Percentiles rank a stretch among this genome's conserved stretches.
Conservation (phyloP, 30 jellyfish, hydroid and myxozoan species). For the Mastigias papua region DNA sequence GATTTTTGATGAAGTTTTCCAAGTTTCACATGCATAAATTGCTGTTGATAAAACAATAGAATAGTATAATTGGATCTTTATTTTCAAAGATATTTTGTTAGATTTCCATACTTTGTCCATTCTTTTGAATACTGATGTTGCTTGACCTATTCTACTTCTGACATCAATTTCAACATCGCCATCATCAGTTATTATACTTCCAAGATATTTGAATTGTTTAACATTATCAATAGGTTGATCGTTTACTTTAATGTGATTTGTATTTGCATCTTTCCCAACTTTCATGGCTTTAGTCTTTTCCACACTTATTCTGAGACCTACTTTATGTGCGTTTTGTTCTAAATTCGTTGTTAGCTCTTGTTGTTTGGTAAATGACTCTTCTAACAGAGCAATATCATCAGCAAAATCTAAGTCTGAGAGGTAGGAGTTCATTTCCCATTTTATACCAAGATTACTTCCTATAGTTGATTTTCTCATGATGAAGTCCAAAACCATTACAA, state of each 20-base stretch:
- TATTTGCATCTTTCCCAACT: not conserved
- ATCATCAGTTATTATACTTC: conserved; percentile 9
- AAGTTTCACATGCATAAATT: conserved; percentile 1
- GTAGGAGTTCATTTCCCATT: not conserved
- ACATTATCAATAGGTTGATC: not conserved
- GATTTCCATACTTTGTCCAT: conserved; percentile 14
- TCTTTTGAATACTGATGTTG: conserved; percentile 12
- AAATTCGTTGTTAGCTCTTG: conserved; percentile 1
- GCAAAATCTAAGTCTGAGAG: conserved; percentile 38
- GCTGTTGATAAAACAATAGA: conserved; percentile 8
- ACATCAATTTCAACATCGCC: conserved; percentile 1
- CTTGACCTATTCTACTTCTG: conserved; percentile 6
- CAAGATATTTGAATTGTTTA: not conserved
- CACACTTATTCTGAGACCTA: not conserved
- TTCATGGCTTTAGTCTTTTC: conserved; percentile 25
- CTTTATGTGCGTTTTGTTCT: not conserved
- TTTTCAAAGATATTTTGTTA: not conserved
- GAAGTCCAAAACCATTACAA: conserved; percentile 8
- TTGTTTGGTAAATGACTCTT: not conserved
- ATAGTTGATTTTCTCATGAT: conserved; percentile 13
- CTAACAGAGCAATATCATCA: conserved; percentile 18
- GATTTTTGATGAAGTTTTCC: not conserved
- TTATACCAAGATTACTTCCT: not conserved
- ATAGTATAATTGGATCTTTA: not conserved
- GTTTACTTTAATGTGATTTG: not conserved